Evolutionary conservation across 2,113 vertebrate species (phyloP).

Genomic region (Rhagologus leucostigma): DNA sequence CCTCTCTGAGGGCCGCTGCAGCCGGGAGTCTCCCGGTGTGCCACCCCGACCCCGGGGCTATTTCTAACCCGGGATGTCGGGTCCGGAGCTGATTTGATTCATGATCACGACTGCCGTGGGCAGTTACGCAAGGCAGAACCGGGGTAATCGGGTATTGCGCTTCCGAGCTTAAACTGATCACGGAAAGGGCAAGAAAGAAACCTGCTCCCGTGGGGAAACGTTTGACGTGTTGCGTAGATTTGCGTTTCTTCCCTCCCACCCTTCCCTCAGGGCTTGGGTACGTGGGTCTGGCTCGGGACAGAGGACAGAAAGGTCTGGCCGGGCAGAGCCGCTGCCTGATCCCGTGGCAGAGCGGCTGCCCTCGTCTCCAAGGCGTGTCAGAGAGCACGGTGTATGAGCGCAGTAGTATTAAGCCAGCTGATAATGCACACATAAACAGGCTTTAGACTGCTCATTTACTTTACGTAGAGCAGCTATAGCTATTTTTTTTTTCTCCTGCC

Average conservation of each 20-base stretch:
- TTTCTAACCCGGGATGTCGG: not conserved
- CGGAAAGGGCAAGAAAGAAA: not conserved
- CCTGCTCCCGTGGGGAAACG: fast-evolving
- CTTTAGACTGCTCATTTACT: not conserved
- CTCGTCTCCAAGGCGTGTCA: no score
- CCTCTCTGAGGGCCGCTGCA: not conserved
- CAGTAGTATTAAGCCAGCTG: not conserved
- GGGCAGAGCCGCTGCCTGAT: not conserved
- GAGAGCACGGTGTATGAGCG: not conserved
- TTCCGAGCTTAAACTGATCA: not conserved
- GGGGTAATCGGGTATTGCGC: not conserved
- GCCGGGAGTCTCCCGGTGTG: not conserved
- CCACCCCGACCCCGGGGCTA: not conserved
- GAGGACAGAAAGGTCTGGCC: fast-evolving
- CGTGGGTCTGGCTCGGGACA: not conserved
- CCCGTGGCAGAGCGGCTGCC: not conserved
- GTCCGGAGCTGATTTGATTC: not conserved
- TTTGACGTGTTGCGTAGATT: not conserved
- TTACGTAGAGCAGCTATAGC: not conserved
- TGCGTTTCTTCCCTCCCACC: not conserved
- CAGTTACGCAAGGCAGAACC: not conserved
- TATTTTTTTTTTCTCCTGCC: not conserved
- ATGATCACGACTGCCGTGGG: fast-evolving
- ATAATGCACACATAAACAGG: not conserved
- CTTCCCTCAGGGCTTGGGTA: fast-evolving